Conservation (phyloP, 2,113 vertebrate genomes). For the Dasyprocta punctata region DNA sequence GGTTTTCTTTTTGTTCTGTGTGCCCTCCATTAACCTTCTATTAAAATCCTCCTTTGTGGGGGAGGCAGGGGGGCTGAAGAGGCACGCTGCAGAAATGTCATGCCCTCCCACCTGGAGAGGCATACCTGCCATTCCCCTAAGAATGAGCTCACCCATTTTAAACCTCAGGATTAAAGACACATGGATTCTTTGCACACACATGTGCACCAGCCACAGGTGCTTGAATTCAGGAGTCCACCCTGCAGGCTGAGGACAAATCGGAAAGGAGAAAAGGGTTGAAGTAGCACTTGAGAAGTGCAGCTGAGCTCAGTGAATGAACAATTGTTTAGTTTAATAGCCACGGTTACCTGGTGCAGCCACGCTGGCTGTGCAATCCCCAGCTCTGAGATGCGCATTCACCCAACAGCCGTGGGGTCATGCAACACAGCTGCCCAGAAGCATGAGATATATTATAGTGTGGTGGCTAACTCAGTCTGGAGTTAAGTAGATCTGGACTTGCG, state of each 20-base stretch:
- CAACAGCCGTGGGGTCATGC: background rate
- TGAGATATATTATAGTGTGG: too few relatives aligned
- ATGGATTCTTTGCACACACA: background rate
- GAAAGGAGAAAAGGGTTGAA: background rate
- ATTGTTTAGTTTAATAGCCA: background rate
- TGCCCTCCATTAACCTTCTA: conserved; percentile 82
- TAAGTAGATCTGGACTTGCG: background rate
- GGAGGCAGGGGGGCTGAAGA: conserved; percentile 49
- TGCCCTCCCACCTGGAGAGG: conserved; percentile 74
- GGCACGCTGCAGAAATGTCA: conserved; percentile 63
- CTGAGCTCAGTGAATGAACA: background rate
- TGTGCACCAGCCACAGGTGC: background rate
- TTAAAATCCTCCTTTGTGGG: conserved; percentile 79
- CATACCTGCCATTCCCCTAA: conserved; percentile 65
- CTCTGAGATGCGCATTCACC: background rate
- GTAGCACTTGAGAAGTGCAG: background rate
- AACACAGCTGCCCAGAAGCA: background rate
- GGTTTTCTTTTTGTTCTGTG: conserved; percentile 65
- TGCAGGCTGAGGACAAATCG: background rate
- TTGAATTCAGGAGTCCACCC: background rate
- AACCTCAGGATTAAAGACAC: conserved; percentile 53
- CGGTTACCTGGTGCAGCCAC: background rate
- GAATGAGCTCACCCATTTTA: conserved; percentile 65
- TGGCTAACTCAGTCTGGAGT: background rate
- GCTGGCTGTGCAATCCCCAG: background rate